Percentiles rank a stretch among this genome's conserved stretches.
Conservation (phyloP, 2,113 vertebrate genomes). For the Gorsachius goisagi region DNA sequence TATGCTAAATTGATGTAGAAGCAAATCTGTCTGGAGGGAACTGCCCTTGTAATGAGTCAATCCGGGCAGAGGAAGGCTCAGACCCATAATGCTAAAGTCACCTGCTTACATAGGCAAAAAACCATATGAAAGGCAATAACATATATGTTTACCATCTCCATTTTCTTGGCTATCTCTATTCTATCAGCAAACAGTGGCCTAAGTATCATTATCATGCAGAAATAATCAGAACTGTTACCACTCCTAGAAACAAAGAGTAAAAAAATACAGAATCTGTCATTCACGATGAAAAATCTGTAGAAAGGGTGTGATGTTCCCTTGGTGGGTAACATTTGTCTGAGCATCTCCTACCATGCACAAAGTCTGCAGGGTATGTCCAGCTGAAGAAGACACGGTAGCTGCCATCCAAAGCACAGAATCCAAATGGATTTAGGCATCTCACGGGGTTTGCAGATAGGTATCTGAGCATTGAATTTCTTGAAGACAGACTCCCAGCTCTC, state of each 20-base stretch:
- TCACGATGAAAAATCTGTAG: neutral
- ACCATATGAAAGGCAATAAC: neutral
- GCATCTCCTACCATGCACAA: neutral
- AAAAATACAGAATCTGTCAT: neutral
- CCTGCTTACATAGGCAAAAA: neutral
- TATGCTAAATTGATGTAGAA: neutral
- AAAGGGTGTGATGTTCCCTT: neutral
- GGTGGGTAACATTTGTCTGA: neutral
- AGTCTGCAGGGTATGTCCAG: neutral
- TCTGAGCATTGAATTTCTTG: neutral
- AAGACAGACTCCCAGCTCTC: neutral
- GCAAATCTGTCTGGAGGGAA: constrained; percentile 43
- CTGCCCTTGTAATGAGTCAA: neutral
- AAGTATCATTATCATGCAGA: neutral
- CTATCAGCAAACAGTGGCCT: neutral
- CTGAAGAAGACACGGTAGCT: neutral
- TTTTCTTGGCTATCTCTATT: neutral
- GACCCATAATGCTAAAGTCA: neutral
- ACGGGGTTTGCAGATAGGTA: neutral
- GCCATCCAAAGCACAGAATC: neutral
- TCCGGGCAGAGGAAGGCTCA: neutral
- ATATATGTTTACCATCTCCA: neutral
- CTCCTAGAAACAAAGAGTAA: neutral
- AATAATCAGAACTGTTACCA: neutral
- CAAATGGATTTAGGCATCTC: neutral